Conservation (phyloP, 2,113 vertebrate species). For the Salvelinus namaycush region DNA sequence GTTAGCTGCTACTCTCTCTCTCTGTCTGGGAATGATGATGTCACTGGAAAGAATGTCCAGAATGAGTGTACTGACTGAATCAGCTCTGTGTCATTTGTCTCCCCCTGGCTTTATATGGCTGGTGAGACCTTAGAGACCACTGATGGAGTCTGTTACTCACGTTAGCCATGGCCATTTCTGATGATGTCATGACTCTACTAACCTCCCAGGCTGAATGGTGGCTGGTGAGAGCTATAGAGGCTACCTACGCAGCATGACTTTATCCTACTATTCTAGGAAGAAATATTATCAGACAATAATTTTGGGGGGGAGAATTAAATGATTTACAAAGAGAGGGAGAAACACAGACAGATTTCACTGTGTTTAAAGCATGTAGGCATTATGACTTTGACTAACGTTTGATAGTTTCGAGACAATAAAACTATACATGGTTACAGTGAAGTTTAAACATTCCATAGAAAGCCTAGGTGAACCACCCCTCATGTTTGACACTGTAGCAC, state of each 20-base stretch:
- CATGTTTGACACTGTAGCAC: background rate
- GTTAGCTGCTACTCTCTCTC: too few relatives aligned
- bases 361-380: background rate
- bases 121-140: too few relatives aligned
- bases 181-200: slow-evolving; percentile 1
- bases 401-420: too few relatives aligned
- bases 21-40: slow-evolving; percentile 1
- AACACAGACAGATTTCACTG: background rate
- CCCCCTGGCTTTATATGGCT: too few relatives aligned
- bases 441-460: too few relatives aligned
- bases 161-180: background rate
- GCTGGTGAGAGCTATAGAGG: background rate
- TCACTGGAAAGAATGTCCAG: slow-evolving; percentile 24
- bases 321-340: too few relatives aligned
- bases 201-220: background rate
- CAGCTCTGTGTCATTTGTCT: background rate
- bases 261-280: background rate
- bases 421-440: too few relatives aligned
- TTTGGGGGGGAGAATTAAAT: too few relatives aligned
- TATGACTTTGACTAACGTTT: background rate
- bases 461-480: too few relatives aligned
- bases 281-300: background rate
- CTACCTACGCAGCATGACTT: background rate
- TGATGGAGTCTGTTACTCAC: too few relatives aligned
- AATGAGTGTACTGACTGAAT: slow-evolving; percentile 17